Evolutionary conservation across 2,888 invertebrate species (phyloP), one percentile per base, ranked within the genome.

Genomic region (Chaitophorus viminalis): DNA sequence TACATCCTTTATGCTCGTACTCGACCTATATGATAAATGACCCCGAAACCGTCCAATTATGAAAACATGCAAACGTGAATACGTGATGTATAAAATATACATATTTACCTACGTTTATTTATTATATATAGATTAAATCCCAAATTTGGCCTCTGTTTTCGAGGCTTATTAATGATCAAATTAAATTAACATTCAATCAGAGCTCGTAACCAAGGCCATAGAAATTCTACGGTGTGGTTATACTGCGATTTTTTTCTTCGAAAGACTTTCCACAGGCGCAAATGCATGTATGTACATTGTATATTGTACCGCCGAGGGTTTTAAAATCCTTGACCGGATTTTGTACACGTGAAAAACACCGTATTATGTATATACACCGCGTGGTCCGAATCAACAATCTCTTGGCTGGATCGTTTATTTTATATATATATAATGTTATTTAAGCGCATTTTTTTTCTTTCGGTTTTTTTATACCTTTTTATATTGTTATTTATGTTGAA

Each of bases 281-380:
- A 52, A 60, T 60, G 25, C 70, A n/a, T 31, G 33, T 9, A 33
- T 17, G 11, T 6, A 46, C n/a, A n/a, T n/a, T n/a, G n/a, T n/a
- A n/a, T n/a, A n/a, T n/a, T n/a, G n/a, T n/a, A n/a, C n/a, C n/a
- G n/a, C 65, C 21, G 78, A 86, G 87, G 54, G 70, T 54, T 70
- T 65, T 36, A n/a, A 72, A 79, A 87, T 87, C 87, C 87, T 87
- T 87, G 87, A 87, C 87, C 87, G 87, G 78, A 81, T 87, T 87
- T 81, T 60, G 79, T 46, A 33, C 83, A 76, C 76, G 83, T 84
- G 79, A 87, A 87, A 87, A 87, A 87, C 60, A 39, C 70, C n/a
- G n/a, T n/a, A n/a, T n/a, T 77, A 68, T 21, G 36, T 60, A 31
- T 60, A 81, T 11, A 29, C 54, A 36, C 18, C 39, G 68, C 54